Evolutionary conservation across 2,888 invertebrate genomes (phyloP).

Genomic region (Acronicta leporina): DNA sequence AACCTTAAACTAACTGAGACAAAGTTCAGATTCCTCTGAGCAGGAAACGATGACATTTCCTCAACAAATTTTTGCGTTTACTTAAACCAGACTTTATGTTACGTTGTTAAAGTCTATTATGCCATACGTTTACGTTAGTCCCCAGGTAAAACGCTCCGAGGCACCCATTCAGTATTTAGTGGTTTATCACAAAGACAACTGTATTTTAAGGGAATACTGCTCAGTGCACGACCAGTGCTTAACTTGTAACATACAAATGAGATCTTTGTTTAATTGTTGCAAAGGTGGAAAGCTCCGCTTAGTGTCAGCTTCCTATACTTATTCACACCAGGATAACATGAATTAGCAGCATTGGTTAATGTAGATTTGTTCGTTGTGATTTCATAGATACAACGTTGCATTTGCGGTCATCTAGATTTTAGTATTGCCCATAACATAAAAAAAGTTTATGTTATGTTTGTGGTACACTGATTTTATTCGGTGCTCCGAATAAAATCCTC

Average conservation of each 20-base stretch:
- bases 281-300: conserved; percentile 1
- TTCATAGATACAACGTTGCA: neutral
- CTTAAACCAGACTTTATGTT: conserved; percentile 34
- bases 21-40: conserved; percentile 35
- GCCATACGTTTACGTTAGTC: conserved; percentile 17
- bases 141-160: conserved; percentile 29
- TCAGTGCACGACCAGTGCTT: conserved; percentile 6
- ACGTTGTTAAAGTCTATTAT: conserved; percentile 29
- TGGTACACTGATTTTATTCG: too few relatives aligned
- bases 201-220: conserved; percentile 39
- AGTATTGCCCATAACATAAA: too few relatives aligned
- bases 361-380: neutral
- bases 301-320: conserved; percentile 21
- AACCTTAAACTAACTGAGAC: conserved; percentile 8
- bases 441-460: too few relatives aligned
- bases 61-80: conserved; percentile 3
- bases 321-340: conserved; percentile 11
- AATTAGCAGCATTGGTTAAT: conserved; percentile 6
- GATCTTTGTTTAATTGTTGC: conserved; percentile 18
- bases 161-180: conserved; percentile 44
- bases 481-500: too few relatives aligned
- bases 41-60: conserved; percentile 25
- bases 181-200: conserved; percentile 49
- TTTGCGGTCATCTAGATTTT: neutral
- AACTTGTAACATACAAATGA: conserved; percentile 21